phyloP scores from a whole-genome alignment of 2,113 vertebrate genomes.

The Prinia subflava region DNA sequence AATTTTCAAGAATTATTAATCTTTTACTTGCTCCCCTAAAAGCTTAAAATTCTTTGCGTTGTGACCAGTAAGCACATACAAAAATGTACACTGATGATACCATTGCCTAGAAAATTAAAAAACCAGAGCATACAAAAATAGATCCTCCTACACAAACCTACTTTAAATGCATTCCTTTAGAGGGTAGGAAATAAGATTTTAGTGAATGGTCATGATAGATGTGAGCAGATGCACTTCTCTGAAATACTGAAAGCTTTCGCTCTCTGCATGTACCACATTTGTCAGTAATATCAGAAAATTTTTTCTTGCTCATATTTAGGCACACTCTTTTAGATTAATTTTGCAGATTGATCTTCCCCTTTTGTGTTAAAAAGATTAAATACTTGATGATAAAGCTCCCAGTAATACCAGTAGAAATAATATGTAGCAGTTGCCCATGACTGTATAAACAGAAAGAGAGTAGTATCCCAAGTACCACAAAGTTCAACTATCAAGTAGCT shows the following conservation, averaged over 20 bases:
- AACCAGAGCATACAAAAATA: background rate
- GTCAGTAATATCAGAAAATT: background rate
- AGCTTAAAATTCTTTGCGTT: background rate
- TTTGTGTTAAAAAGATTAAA: background rate
- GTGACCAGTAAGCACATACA: background rate
- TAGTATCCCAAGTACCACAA: background rate
- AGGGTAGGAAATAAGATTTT: background rate
- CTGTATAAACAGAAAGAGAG: background rate
- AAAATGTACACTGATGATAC: background rate
- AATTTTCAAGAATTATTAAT: background rate
- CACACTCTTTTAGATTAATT: background rate
- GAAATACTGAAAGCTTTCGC: background rate
- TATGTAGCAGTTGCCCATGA: background rate
- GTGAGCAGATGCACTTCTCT: background rate
- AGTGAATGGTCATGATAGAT: background rate
- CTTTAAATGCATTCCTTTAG: conserved; percentile 21
- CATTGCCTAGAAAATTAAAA: background rate
- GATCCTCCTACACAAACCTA: conserved; percentile 30
- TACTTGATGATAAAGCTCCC: background rate
- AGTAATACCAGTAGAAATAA: background rate
- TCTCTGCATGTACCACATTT: background rate
- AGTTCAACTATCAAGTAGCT: background rate
- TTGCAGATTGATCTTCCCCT: background rate
- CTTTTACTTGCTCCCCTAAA: background rate
- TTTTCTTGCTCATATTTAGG: background rate